Percentiles rank a stretch among this genome's conserved stretches.
Conservation (phyloP, 2,888 invertebrate species). For the Polydrusus pterygomalis region DNA sequence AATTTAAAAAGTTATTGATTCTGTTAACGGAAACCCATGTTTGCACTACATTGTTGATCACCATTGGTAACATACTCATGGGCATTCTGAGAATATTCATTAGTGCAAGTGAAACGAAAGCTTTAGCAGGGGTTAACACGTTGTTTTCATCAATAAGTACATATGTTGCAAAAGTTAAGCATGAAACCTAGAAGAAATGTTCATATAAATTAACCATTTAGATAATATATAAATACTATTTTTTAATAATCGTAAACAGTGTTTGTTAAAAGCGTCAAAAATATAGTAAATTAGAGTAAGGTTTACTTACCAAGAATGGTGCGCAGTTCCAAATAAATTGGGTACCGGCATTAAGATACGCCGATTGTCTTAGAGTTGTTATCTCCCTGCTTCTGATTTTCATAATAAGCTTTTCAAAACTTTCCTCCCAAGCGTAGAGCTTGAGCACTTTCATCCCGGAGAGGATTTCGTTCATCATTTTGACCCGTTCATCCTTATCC, state of each 20-base stretch:
- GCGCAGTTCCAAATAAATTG: conserved; percentile 78
- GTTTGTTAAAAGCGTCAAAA: too few relatives aligned
- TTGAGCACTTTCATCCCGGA: conserved; percentile 78
- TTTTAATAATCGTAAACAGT: too few relatives aligned
- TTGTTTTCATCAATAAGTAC: conserved; percentile 70
- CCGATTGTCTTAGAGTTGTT: conserved; percentile 74
- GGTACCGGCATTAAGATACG: conserved; percentile 75
- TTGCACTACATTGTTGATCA: conserved; percentile 62
- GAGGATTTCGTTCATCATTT: conserved; percentile 76
- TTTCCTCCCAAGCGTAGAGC: conserved; percentile 78
- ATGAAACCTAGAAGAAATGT: conserved; percentile 60
- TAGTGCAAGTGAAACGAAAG: conserved; percentile 76
- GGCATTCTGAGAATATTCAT: conserved; percentile 77
- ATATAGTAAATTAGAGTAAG: too few relatives aligned
- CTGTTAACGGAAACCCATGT: conserved; percentile 75
- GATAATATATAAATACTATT: too few relatives aligned
- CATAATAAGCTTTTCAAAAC: conserved; percentile 75
- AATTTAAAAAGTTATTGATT: conserved; percentile 93
- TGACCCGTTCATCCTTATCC: conserved; percentile 75
- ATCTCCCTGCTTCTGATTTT: conserved; percentile 76
- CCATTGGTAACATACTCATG: conserved; percentile 73
- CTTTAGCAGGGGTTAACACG: conserved; percentile 72
- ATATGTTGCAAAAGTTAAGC: conserved; percentile 68
- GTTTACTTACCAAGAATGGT: conserved; percentile 75
- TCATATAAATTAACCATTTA: neutral